These are phyloP conservation scores for Pluvialis apricaria DNA, from an alignment of 2,113 vertebrate genomes.

Conservation along the genomic window DNA sequence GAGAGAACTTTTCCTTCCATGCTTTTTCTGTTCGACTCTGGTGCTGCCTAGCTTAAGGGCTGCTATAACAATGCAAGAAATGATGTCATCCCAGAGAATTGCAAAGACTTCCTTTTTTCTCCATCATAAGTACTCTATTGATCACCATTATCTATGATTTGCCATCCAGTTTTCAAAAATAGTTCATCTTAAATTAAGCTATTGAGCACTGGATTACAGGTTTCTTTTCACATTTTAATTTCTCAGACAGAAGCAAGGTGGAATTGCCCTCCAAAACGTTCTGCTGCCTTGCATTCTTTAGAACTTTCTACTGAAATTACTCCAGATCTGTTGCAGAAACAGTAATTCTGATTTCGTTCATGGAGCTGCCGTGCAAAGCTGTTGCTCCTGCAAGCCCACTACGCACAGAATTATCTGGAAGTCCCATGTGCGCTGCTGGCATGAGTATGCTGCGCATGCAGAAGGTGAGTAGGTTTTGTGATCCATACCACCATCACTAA, in stretches of 20 bases:
- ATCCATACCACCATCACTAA: not conserved
- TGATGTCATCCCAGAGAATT: not conserved
- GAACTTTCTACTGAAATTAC: not conserved
- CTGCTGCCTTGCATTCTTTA: not conserved
- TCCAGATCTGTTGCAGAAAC: not conserved
- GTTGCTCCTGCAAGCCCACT: not conserved
- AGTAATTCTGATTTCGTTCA: not conserved
- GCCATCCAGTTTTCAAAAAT: not conserved
- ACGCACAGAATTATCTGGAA: not conserved
- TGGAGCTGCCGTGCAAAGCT: not conserved
- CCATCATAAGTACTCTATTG: not conserved
- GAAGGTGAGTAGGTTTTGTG: not conserved
- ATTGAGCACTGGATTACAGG: not conserved
- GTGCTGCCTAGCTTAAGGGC: not conserved
- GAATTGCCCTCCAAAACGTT: not conserved
- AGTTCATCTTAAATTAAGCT: not conserved
- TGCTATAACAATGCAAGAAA: not conserved
- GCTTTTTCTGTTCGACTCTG: not conserved
- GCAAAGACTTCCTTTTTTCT: not conserved
- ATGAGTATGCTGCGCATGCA: not conserved
- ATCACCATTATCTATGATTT: not conserved
- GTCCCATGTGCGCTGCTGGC: not conserved
- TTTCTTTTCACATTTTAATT: not conserved
- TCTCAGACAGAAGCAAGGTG: not conserved
- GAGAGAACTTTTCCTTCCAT: not conserved